Percentiles rank a stretch among this genome's conserved stretches.
These are phyloP conservation scores for Distichodus sexfasciatus DNA, from an alignment of 2,797 vertebrate genomes.

Conservation along the genomic window DNA sequence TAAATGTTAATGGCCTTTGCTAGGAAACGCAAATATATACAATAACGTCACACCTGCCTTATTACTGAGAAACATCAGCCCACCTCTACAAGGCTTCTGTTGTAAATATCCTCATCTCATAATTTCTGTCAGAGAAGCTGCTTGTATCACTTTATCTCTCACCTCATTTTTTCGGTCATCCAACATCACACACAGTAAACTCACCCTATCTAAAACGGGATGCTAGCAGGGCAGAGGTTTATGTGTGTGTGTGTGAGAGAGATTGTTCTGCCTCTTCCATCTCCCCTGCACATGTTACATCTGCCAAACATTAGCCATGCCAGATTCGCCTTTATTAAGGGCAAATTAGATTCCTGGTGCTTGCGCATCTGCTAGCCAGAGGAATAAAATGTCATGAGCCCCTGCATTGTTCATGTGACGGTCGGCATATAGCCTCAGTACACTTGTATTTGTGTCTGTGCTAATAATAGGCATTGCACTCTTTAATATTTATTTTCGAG, in stretches of 20 bases:
- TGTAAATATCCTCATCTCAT: not conserved
- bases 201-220: too few relatives aligned
- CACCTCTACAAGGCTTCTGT: not conserved
- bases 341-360: constrained; percentile 47
- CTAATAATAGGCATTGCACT: not conserved
- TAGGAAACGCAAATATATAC: not conserved
- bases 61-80: not conserved
- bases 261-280: not conserved
- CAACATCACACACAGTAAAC: not conserved
- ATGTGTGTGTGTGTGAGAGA: not conserved
- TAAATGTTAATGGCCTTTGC: constrained; percentile 27
- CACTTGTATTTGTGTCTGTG: not conserved
- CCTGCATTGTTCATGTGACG: constrained; percentile 22
- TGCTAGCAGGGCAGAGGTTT: not conserved
- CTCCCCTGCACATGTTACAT: constrained; percentile 36
- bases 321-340: constrained; percentile 42
- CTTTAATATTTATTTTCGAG: too few relatives aligned
- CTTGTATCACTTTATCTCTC: not conserved
- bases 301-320: constrained; percentile 46
- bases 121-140: not conserved
- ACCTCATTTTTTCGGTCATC: not conserved
- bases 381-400: constrained; percentile 31
- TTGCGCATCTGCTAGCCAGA: constrained; percentile 32
- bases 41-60: constrained; percentile 8
- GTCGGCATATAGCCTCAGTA: not conserved